phyloP scores from a whole-genome alignment of 2,113 vertebrate species.

The Microcebus tavaratra region DNA sequence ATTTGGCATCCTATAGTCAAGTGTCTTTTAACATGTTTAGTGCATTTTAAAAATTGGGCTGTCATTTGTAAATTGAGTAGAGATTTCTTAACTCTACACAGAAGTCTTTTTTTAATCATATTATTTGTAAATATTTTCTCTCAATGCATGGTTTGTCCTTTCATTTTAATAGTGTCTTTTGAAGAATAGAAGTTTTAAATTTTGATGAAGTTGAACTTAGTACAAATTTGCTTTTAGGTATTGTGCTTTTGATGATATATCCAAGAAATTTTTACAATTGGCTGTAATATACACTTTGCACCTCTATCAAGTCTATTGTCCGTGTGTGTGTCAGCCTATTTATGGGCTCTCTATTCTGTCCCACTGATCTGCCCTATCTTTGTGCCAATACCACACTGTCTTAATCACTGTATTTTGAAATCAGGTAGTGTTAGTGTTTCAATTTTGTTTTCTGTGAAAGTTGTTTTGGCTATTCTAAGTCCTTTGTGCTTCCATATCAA shows the following conservation, averaged over 20 bases:
- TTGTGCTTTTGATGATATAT: not conserved
- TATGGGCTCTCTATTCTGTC: not conserved
- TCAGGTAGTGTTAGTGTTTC: not conserved
- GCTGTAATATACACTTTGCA: no score
- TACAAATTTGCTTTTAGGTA: not conserved
- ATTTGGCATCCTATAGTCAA: rapidly evolving
- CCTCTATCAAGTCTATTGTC: no score
- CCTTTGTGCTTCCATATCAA: not conserved
- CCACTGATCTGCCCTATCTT: not conserved
- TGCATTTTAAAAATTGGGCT: not conserved
- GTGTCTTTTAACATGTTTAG: not conserved
- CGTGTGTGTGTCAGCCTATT: rapidly evolving
- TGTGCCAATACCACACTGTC: not conserved
- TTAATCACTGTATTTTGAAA: not conserved
- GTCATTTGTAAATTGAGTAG: not conserved
- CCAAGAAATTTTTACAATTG: not conserved
- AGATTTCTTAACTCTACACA: not conserved
- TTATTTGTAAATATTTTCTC: not conserved
- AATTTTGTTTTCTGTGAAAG: not conserved
- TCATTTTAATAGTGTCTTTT: not conserved
- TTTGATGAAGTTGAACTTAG: not conserved
- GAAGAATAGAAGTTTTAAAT: not conserved
- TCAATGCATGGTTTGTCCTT: not conserved
- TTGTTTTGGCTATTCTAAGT: not conserved
- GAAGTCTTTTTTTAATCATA: not conserved